Evolutionary conservation across 2,797 vertebrate species (phyloP).

Genomic region (Glyptemys insculpta): DNA sequence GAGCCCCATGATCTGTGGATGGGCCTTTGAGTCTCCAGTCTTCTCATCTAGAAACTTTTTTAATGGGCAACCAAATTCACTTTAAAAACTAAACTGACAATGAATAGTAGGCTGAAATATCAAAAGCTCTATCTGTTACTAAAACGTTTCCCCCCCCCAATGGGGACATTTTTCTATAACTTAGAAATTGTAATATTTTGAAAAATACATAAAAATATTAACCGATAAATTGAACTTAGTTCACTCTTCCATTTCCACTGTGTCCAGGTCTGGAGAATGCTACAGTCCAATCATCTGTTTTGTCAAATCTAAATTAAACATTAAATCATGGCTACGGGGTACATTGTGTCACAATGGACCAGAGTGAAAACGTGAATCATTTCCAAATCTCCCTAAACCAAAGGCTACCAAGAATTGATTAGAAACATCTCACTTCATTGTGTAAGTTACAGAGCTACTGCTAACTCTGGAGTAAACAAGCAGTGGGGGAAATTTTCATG

Average conservation of each 20-base stretch:
- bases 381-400: neutral
- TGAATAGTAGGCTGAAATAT: neutral
- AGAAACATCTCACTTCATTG: neutral
- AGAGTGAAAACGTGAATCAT: neutral
- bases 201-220: accelerated
- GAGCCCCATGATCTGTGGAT: neutral
- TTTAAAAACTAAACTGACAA: neutral
- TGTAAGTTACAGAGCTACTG: neutral
- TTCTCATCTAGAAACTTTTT: neutral
- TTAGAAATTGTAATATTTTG: neutral
- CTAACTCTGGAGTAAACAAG: neutral
- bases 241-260: neutral
- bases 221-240: neutral
- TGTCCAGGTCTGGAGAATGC: neutral
- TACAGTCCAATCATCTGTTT: neutral
- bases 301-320: neutral
- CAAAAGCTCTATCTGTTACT: neutral
- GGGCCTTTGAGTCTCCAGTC: neutral
- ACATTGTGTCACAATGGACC: neutral
- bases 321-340: neutral
- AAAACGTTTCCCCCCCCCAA: accelerated
- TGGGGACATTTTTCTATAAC: neutral
- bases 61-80: neutral
- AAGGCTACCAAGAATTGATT: neutral
- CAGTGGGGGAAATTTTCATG: neutral